A percentile compares a stretch with the other conserved stretches of the same genome.
phyloP scores from a whole-genome alignment of 2,113 vertebrate genomes.

The Syngnathus scovelli region DNA sequence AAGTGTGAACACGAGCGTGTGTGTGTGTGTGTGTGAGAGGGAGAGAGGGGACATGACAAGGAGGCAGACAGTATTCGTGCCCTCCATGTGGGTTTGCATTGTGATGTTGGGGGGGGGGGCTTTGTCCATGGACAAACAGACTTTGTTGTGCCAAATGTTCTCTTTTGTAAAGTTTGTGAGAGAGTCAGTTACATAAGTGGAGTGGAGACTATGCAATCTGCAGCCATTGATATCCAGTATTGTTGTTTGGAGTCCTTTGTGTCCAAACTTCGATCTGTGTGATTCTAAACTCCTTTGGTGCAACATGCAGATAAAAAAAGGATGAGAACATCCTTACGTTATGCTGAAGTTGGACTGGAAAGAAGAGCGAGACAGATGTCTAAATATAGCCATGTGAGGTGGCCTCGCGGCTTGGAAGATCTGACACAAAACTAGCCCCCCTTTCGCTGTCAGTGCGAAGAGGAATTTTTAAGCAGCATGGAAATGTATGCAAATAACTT shows the following conservation, averaged over 20 bases:
- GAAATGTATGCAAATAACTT: slow-evolving; percentile 51
- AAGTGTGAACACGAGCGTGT: slow-evolving; percentile 7
- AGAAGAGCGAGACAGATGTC: slow-evolving; percentile 30
- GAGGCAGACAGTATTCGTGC: neutral
- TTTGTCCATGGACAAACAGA: neutral
- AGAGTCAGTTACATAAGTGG: slow-evolving; percentile 33
- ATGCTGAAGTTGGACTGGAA: slow-evolving; percentile 42
- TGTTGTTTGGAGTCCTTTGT: neutral
- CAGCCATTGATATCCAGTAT: slow-evolving; percentile 37
- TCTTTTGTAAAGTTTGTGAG: slow-evolving; percentile 35
- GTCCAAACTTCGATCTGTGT: slow-evolving; percentile 14
- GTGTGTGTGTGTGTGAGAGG: neutral
- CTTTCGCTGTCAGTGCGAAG: slow-evolving; percentile 31
- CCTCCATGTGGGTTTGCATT: slow-evolving; percentile 23
- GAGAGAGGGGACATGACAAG: neutral
- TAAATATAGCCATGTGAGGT: slow-evolving; percentile 56
- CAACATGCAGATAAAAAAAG: slow-evolving; percentile 28
- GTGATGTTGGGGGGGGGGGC: neutral
- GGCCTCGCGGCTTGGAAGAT: slow-evolving; percentile 39
- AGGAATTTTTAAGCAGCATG: slow-evolving; percentile 38
- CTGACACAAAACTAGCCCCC: slow-evolving; percentile 24
- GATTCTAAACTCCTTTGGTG: slow-evolving; percentile 37
- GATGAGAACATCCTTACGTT: slow-evolving; percentile 37
- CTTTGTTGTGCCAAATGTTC: slow-evolving; percentile 25
- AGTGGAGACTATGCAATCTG: slow-evolving; percentile 13